phyloP scores from a whole-genome alignment of 2,888 invertebrate species.

The Dichetophora obliterata region DNA sequence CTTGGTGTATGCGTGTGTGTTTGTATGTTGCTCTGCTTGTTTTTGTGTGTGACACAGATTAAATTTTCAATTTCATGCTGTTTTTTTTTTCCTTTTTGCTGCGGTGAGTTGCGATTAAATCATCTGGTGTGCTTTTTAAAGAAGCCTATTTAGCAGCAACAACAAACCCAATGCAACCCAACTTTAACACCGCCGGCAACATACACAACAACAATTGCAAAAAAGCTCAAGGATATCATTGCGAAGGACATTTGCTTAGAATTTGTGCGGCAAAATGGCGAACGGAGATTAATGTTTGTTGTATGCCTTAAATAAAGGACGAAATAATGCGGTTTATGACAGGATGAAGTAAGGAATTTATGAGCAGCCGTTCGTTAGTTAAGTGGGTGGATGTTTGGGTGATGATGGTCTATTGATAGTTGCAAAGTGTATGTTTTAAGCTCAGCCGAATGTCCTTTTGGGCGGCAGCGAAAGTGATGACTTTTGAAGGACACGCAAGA shows the following conservation, averaged over 20 bases:
- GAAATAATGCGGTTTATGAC: constrained; percentile 39
- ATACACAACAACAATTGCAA: no score
- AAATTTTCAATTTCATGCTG: constrained; percentile 6
- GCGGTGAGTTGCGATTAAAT: neutral
- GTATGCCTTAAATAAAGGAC: constrained; percentile 55
- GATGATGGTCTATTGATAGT: neutral
- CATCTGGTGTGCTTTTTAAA: constrained; percentile 3
- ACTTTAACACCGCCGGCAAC: no score
- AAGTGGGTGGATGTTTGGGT: neutral
- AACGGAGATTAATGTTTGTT: constrained; percentile 65
- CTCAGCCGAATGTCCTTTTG: neutral
- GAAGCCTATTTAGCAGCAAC: neutral
- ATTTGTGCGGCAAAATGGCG: constrained; percentile 57
- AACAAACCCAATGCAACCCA: no score
- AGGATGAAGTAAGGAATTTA: constrained; percentile 15
- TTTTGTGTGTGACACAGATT: constrained; percentile 13
- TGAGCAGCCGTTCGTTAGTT: constrained; percentile 1
- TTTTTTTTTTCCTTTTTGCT: neutral
- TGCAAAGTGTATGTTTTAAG: neutral
- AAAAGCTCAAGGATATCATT: neutral
- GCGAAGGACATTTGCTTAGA: constrained; percentile 8
- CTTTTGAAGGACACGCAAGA: neutral
- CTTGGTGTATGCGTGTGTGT: neutral
- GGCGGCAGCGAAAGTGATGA: constrained; percentile 1
- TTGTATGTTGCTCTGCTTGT: neutral